These are phyloP conservation scores for Oreotrochilus melanogaster DNA, from an alignment of 2,113 vertebrate genomes.

Conservation along the genomic window DNA sequence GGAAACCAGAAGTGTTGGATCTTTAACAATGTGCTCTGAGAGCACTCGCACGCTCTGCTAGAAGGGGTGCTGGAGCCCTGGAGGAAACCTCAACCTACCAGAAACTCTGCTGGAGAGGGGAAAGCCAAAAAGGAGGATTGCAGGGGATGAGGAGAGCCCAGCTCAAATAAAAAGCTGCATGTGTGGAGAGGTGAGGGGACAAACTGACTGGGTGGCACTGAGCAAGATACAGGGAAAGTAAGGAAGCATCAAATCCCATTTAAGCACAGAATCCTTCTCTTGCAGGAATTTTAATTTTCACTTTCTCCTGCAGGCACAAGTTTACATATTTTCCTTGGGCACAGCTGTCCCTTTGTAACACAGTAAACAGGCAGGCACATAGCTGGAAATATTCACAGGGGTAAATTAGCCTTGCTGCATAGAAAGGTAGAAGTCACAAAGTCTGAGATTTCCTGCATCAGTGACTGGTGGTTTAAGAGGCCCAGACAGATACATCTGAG, in stretches of 20 bases:
- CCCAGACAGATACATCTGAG: background rate
- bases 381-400: background rate
- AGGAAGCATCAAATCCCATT: background rate
- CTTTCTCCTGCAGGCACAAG: background rate
- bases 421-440: background rate
- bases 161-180: background rate
- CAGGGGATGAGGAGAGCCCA: background rate
- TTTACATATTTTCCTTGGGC: background rate
- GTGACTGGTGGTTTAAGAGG: background rate
- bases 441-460: background rate
- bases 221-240: background rate
- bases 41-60: too few species aligned
- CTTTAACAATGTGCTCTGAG: background rate
- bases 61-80: background rate
- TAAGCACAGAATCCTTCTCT: background rate
- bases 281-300: background rate
- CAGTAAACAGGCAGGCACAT: rapidly evolving
- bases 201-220: background rate
- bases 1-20: background rate
- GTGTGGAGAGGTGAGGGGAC: background rate
- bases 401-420: background rate
- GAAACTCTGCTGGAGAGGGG: background rate
- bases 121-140: background rate
- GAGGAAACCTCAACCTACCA: background rate
- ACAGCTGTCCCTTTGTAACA: background rate